These are phyloP conservation scores for Phasianus colchicus DNA, from an alignment of 2,113 vertebrate genomes.

Conservation along the genomic window DNA sequence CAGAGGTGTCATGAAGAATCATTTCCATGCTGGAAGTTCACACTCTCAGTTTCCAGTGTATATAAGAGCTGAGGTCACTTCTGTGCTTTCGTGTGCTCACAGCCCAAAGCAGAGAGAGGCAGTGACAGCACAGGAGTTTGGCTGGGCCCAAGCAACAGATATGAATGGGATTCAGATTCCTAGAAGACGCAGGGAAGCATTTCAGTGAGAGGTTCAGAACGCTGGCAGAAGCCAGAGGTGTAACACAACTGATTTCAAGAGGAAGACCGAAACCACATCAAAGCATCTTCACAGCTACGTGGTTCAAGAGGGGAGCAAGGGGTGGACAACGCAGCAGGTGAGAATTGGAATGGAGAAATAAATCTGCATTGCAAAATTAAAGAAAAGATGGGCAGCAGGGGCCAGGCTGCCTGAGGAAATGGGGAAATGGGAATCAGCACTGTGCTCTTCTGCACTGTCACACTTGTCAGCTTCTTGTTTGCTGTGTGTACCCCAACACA, in stretches of 20 bases:
- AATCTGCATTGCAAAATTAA: not conserved
- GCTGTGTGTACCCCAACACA: not conserved
- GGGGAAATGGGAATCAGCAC: not conserved
- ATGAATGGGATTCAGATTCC: not conserved
- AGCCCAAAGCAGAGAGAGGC: not conserved
- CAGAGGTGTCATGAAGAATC: not conserved
- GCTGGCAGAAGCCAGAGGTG: conserved; percentile 21
- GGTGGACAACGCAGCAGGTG: not conserved
- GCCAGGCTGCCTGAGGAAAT: not conserved
- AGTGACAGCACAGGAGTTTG: not conserved
- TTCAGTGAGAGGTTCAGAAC: not conserved
- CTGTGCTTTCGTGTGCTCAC: not conserved
- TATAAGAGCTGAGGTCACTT: not conserved
- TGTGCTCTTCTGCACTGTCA: not conserved
- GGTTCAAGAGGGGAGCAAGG: not conserved
- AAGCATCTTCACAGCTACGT: not conserved
- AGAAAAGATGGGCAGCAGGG: not conserved
- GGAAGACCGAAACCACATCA: conserved; percentile 48
- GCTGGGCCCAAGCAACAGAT: not conserved
- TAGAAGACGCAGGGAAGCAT: not conserved
- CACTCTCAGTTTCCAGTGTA: not conserved
- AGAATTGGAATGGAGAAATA: not conserved
- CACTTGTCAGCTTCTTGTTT: not conserved
- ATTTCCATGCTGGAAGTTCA: not conserved
- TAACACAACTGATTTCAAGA: not conserved